Evolutionary conservation across 2,888 invertebrate species (phyloP), one percentile per base, ranked within the genome.

Genomic region (Stenchaetothrips biformis): DNA sequence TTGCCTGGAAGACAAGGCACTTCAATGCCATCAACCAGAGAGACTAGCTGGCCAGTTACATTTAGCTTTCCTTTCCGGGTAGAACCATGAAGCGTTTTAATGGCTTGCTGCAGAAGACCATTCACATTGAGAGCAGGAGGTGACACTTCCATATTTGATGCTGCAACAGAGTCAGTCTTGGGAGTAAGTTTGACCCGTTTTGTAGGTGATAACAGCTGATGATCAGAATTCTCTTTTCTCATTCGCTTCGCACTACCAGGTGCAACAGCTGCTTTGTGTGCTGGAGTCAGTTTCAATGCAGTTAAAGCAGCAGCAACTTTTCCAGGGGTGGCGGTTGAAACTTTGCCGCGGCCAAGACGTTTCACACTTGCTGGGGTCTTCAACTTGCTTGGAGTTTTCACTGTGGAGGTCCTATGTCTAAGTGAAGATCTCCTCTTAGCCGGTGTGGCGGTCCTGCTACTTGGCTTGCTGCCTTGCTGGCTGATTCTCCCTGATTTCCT

Each of bases 21-120:
- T 74, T 74, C 67, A 74, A 74, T 74, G 1, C 67, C 67, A 74
- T 74, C 67, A 74, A 74, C 25, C 21, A 74, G 21, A 74, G 67
- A 74, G 11, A 25, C 25, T 25, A 74, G 25, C 25, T 74, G 67
- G 2, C 67, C 67, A 21, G 67, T 25, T 25, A 74, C 21, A 74
- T 25, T 25, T 25, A 25, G 67, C 25, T 74, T 74, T 25, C 7
- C 67, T 74, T 74, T 74, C 7, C 67, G 67, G 7, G 67, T 74
- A 25, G 67, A 74, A 9, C 25, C 67, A 74, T n/a, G 7, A 11
- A 74, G 25, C 1, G 67, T 21, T 25, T 74, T 74, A 11, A 74
- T 74, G 11, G 67, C 67, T 74, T 74, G 67, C 11, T 74, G 21
- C 7, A 74, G 25, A 8, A 74, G 67, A 7, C 67, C 67, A 74